A percentile compares a stretch with the other conserved stretches of the same genome.
Conservation (phyloP, 1,140 invertebrate genomes). For the Rhynchophorus ferrugineus region DNA sequence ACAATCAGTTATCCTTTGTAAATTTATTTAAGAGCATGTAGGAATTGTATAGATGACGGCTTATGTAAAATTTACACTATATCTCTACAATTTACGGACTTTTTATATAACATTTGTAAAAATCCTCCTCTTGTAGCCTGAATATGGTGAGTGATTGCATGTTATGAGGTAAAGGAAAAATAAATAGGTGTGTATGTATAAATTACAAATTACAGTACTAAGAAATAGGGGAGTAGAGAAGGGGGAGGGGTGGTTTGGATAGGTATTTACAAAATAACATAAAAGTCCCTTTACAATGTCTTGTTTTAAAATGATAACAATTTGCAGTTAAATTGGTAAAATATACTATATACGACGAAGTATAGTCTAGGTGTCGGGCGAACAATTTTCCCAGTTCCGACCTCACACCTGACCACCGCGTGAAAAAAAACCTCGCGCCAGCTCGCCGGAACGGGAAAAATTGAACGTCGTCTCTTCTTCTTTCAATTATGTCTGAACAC, state of each 20-base stretch:
- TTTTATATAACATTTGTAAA: slow-evolving; percentile 22
- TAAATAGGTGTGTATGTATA: slow-evolving; percentile 35
- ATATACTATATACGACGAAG: background rate
- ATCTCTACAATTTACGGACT: slow-evolving; percentile 32
- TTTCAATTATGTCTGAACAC: too few species aligned
- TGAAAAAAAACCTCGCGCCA: too few species aligned
- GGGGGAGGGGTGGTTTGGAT: too few species aligned
- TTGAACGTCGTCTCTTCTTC: too few species aligned
- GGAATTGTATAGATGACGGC: slow-evolving; percentile 37
- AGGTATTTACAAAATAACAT: slow-evolving; percentile 34
- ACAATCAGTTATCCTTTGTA: slow-evolving; percentile 21
- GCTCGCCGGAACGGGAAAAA: too few species aligned
- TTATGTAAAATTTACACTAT: slow-evolving; percentile 37
- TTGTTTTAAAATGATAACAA: slow-evolving; percentile 13
- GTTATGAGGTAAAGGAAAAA: slow-evolving; percentile 33
- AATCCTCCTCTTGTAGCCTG: slow-evolving; percentile 12
- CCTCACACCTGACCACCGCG: too few species aligned
- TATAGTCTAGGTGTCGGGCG: slow-evolving; percentile 2
- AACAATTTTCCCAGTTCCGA: too few species aligned
- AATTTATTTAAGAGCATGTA: slow-evolving; percentile 38
- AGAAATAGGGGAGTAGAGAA: too few species aligned
- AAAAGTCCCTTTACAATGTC: slow-evolving; percentile 13
- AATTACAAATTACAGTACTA: slow-evolving; percentile 30
- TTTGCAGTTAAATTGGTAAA: slow-evolving; percentile 15
- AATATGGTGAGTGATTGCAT: slow-evolving; percentile 31